Evolutionary conservation across 2,113 vertebrate species (phyloP).

Genomic region (Tapirus terrestris): DNA sequence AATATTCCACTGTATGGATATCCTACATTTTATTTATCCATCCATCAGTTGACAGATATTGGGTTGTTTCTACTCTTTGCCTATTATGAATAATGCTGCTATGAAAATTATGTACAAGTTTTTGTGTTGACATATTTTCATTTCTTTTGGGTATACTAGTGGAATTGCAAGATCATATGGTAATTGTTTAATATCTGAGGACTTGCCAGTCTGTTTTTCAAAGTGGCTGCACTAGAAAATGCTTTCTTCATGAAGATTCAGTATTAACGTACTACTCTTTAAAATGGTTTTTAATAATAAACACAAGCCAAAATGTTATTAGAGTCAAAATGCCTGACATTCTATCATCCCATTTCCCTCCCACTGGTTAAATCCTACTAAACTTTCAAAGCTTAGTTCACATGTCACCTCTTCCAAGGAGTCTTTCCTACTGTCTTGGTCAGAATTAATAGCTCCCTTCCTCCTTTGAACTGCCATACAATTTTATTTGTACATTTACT

Average conservation of each 20-base stretch:
- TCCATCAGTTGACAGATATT: background rate
- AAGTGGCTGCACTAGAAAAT: background rate
- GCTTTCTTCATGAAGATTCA: background rate
- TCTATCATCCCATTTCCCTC: background rate
- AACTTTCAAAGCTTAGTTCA: background rate
- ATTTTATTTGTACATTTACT: background rate
- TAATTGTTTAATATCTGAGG: background rate
- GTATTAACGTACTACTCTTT: background rate
- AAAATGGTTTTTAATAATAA: slow-evolving; percentile 10
- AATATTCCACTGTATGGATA: background rate
- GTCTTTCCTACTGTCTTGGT: background rate
- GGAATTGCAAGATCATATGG: background rate
- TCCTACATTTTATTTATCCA: background rate
- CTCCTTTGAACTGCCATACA: background rate
- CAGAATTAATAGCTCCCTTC: background rate
- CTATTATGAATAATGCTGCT: background rate
- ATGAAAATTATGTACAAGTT: background rate
- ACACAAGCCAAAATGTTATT: slow-evolving; percentile 10
- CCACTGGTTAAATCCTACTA: background rate
- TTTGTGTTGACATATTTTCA: background rate
- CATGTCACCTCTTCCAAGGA: background rate
- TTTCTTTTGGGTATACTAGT: background rate
- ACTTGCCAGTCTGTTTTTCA: background rate
- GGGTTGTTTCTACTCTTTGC: background rate
- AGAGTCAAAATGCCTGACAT: background rate